Conservation (phyloP, 2,113 vertebrate species). For the Rattus norvegicus region GRCr8 NC_086022.1:179183501-179184000, state of each 20-base stretch:
- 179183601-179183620: too few relatives aligned
- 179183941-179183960: slow-evolving; percentile 36
- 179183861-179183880: neutral
- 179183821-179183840: neutral
- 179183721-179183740: neutral
- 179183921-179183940: slow-evolving; percentile 1
- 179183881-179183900: neutral
- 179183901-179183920: neutral
- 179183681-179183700: neutral
- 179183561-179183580: neutral
- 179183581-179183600: neutral
- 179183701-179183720: neutral
- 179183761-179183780: slow-evolving; percentile 28
- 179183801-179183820: neutral
- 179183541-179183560: neutral
- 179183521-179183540: neutral
- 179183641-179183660: neutral
- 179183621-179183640: neutral
- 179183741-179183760: neutral
- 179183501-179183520: neutral
- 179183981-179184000: neutral
- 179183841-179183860: neutral
- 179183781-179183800: slow-evolving; percentile 29
- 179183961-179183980: slow-evolving; percentile 14
- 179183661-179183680: neutral